Evolutionary conservation across 2,888 invertebrate genomes (phyloP).

Genomic region (Lasioglossum calceatum): DNA sequence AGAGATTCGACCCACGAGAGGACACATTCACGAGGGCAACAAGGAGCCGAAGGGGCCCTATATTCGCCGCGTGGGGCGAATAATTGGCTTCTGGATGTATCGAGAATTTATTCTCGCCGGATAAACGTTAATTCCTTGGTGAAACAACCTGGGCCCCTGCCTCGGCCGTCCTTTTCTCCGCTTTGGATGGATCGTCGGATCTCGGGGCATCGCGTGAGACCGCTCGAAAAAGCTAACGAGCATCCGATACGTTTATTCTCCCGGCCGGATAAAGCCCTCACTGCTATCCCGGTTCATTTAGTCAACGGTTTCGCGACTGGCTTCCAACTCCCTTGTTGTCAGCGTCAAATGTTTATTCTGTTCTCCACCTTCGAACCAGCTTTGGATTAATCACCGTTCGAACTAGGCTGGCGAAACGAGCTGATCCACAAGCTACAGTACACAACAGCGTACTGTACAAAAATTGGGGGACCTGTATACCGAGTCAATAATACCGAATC

Average conservation of each 20-base stretch:
- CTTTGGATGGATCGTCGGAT: conserved; percentile 37
- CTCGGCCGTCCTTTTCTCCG: conserved; percentile 15
- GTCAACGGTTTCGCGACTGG: background rate
- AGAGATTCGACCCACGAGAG: conserved; percentile 16
- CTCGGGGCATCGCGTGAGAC: conserved; percentile 53
- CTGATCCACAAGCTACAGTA: no score
- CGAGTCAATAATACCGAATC: no score
- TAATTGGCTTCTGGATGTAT: conserved; percentile 68
- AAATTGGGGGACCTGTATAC: no score
- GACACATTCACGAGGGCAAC: background rate
- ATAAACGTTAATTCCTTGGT: conserved; percentile 70
- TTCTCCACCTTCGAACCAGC: background rate
- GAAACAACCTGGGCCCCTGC: conserved; percentile 52
- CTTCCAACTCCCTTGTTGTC: background rate
- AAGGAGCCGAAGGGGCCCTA: conserved; percentile 29
- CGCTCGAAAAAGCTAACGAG: conserved; percentile 53
- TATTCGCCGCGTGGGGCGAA: conserved; percentile 59
- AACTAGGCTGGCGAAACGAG: background rate
- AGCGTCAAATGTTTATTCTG: background rate
- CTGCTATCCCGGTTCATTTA: background rate
- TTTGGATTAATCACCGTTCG: background rate
- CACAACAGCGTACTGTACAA: no score
- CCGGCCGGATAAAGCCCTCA: conserved; percentile 20
- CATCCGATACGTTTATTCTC: conserved; percentile 38
- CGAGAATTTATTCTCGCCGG: conserved; percentile 64